Evolutionary conservation across 2,888 invertebrate species (phyloP).

Genomic region (Lasioglossum vierecki): DNA sequence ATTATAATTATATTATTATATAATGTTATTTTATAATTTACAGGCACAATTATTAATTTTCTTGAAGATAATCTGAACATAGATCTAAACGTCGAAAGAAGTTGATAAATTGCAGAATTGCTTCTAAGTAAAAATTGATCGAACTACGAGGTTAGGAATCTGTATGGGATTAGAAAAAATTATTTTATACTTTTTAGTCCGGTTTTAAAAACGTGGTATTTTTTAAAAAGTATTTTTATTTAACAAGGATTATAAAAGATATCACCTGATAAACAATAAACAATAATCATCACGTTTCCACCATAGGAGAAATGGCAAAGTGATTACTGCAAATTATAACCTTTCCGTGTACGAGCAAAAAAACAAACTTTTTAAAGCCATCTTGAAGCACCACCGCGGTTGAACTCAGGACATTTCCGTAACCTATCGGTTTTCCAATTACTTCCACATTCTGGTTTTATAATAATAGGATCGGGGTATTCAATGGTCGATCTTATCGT

Average conservation of each 20-base stretch:
- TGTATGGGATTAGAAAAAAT: too few relatives aligned
- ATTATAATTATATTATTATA: too few relatives aligned
- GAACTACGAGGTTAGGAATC: too few relatives aligned
- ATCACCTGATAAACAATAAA: neutral
- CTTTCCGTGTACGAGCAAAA: neutral
- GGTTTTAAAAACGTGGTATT: too few relatives aligned
- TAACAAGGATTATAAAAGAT: neutral
- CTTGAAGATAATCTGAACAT: too few relatives aligned
- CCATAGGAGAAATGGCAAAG: neutral
- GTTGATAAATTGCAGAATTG: too few relatives aligned
- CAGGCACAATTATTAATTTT: too few relatives aligned
- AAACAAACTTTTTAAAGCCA: slow-evolving; percentile 4
- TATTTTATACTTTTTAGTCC: too few relatives aligned
- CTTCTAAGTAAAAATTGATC: too few relatives aligned
- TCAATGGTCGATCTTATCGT: neutral
- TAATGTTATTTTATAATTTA: too few relatives aligned
- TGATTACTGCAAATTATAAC: neutral
- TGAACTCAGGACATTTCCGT: slow-evolving; percentile 56
- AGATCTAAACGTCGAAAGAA: too few relatives aligned
- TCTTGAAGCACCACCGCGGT: neutral
- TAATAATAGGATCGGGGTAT: slow-evolving; percentile 24
- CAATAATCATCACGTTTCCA: neutral
- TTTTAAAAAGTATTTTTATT: too few relatives aligned
- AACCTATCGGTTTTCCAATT: slow-evolving; percentile 56
- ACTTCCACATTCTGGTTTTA: slow-evolving; percentile 31